Evolutionary conservation across 2,797 vertebrate species (phyloP).

Genomic region (Poecilia wingei): DNA sequence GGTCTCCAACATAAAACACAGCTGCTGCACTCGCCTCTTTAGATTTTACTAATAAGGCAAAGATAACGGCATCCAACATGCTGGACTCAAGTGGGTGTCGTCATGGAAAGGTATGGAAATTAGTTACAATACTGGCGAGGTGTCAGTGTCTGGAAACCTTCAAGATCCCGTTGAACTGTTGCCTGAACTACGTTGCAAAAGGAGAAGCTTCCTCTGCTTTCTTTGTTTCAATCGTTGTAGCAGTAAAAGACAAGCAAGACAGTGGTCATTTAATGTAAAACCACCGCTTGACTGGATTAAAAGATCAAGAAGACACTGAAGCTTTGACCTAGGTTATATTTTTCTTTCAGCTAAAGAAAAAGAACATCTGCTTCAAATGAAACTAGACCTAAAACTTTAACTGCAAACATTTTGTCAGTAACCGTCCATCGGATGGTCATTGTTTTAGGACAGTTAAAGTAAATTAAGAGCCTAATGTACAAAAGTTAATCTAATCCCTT

Average conservation of each 20-base stretch:
- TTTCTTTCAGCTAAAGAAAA: not conserved
- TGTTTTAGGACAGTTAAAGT: not conserved
- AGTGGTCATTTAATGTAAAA: not conserved
- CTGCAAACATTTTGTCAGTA: not conserved
- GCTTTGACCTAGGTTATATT: not conserved
- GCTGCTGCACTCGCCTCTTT: not conserved
- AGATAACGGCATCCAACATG: not conserved
- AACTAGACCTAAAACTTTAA: not conserved
- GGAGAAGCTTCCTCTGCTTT: not conserved
- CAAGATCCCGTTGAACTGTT: not conserved
- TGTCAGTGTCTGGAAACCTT: not conserved
- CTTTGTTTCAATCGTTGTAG: not conserved
- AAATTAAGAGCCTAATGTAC: not conserved
- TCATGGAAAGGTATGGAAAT: not conserved
- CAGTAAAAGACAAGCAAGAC: not conserved
- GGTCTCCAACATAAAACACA: not conserved
- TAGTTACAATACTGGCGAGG: not conserved
- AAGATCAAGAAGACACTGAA: not conserved
- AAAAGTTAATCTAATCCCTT: not conserved
- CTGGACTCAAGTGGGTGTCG: not conserved
- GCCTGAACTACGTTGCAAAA: not conserved
- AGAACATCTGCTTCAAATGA: not conserved
- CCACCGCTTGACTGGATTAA: not conserved
- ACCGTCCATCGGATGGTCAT: not conserved
- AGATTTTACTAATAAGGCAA: not conserved